Base-by-base conservation (phyloP, 2,888 invertebrate genomes). In the Phlogophora meticulosa region DNA sequence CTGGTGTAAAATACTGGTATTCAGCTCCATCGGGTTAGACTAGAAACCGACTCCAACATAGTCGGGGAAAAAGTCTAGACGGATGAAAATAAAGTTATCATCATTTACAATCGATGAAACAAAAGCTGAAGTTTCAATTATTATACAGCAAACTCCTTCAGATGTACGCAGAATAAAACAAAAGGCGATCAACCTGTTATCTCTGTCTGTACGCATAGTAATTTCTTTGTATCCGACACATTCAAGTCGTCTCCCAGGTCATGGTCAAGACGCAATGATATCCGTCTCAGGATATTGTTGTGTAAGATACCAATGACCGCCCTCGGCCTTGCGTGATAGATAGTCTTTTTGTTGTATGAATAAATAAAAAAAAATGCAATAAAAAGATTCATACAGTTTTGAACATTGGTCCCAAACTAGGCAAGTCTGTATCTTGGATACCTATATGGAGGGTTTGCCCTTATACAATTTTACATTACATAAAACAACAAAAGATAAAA, bases 171-270 rank as follows among this genome's bases (percentile, higher is more conserved):
- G 3, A 42, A 42, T 42, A 22, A 73, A 70, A 73, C 38, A 64
- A 64, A 48, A 61, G 66, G 36, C 28, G 5, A 34, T 61, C 53
- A 34, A 28, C 60, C 52, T 24, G 52, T 63, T 64, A 77, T 70
- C 74, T 9, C 7, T 22, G 24, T 22, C 13, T 20, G 53, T 59
- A 28, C 28, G 28, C 5, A 28, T 28, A 20, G 46, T 58, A 32
- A 42, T 76, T 40, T 40, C 45, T 56, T 76, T 76, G 62, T 72
- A 38, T 58, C 32, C 42, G 13, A 40, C 55, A 51, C 22, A 49
- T 46, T 10, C 9, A 40, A 22, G 45, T 20, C 24, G 45, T 58
- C 20, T 32, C 24, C 58, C 15, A 60, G 68, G 68, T 80, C 73
- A 73, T 48, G 74, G 78, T 49, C 64, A 64, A 62, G 66, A 17